Evolutionary conservation across 2,888 invertebrate genomes (phyloP), one percentile per base, ranked within the genome.

Genomic region (Leptodirus hochenwartii): DNA sequence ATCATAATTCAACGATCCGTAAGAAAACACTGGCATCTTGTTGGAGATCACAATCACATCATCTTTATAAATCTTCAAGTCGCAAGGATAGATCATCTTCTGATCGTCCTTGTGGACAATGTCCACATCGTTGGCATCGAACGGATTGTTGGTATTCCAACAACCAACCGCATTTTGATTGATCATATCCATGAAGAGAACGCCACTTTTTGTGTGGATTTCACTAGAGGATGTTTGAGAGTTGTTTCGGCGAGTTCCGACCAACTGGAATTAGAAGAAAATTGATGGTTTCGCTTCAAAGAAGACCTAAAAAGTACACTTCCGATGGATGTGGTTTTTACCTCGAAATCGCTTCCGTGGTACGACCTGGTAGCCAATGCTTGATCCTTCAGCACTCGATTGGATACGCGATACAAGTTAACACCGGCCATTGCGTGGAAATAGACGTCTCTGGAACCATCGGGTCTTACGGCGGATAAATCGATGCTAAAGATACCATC

Each of bases 361-460:
- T 61, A 59, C 1, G 54, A 53, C 22, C 64, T 54, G 1, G 59
- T 59, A 1, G 67, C 61, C 36, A 61, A 49, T 2, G 58, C 54
- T 40, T 62, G 58, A 49, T 70, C 54, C 45, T 63, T 56, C 14
- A 76, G 40, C 4, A 75, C 54, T 16, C 60, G 60, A 0, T 76
- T 77, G 11, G 72, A 69, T 1, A 81, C 77, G 0, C 59, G 52
- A 47, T 76, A 81, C 53, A 80, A 73, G 32, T 71, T 64, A 5
- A 61, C 67, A 40, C 79, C 71, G 25, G 77, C 66, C 66, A 84
- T 66, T 0, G 82, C 64, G 46, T 84, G 82, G 61, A 82, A 84
- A 55, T 69, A 79, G 0, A 75, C 64, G 1, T 61, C 62, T 29
- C 69, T 63, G 42, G 59, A 66, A 9, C 69, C 67, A 39, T 69